phyloP scores from a whole-genome alignment of 1,140 invertebrate species.

The Hormaphis cornu region DNA sequence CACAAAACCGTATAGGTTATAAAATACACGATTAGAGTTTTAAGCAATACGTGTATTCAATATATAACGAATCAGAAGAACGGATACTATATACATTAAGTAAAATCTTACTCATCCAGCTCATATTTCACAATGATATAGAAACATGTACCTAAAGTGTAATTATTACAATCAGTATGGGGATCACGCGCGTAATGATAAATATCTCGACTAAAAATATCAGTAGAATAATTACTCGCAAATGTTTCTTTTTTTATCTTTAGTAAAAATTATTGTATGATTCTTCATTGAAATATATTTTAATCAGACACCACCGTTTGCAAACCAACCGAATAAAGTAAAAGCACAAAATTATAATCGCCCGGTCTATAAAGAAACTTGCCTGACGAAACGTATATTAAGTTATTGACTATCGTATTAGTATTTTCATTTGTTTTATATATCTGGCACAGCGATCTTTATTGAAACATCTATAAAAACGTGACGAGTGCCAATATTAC shows the following conservation, averaged over 20 bases:
- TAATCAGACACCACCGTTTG: too few species aligned
- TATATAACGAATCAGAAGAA: neutral
- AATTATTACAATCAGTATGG: too few species aligned
- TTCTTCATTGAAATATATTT: too few species aligned
- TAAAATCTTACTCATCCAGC: too few species aligned
- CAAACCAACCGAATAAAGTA: too few species aligned
- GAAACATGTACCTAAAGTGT: neutral
- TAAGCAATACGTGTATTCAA: neutral
- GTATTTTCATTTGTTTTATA: neutral
- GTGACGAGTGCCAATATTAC: constrained; percentile 2
- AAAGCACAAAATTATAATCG: too few species aligned
- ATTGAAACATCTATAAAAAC: neutral
- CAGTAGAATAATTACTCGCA: too few species aligned
- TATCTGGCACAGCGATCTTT: neutral
- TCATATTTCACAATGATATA: neutral
- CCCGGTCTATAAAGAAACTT: too few species aligned
- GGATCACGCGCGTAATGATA: too few species aligned
- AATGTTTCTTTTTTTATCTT: too few species aligned
- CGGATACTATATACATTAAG: neutral
- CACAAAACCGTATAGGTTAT: neutral
- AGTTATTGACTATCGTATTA: neutral
- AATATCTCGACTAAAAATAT: too few species aligned
- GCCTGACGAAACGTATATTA: neutral
- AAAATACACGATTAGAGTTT: neutral
- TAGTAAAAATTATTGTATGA: too few species aligned